phyloP scores from a whole-genome alignment of 2,797 vertebrate genomes.

The Helostoma temminkii region DNA sequence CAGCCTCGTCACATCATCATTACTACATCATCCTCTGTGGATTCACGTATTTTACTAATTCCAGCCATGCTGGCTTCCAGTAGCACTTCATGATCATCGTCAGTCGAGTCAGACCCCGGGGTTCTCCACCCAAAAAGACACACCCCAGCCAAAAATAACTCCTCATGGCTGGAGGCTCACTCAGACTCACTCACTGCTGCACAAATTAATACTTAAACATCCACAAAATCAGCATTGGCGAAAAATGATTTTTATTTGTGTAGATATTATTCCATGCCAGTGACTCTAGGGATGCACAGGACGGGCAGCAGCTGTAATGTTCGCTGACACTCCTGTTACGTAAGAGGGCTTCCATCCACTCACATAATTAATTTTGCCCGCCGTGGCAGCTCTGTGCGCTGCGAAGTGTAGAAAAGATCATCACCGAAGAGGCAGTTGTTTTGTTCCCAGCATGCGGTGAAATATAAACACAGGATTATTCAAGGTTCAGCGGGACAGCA shows the following conservation, averaged over 20 bases:
- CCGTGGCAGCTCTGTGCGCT: conserved; percentile 49
- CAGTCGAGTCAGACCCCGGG: conserved; percentile 18
- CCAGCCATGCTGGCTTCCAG: conserved; percentile 10
- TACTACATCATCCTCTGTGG: conserved; percentile 29
- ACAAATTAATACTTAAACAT: conserved; percentile 20
- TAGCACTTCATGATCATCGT: conserved; percentile 20
- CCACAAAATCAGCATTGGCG: conserved; percentile 33
- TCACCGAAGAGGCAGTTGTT: not conserved
- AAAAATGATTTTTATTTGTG: conserved; percentile 49
- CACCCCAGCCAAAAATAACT: conserved; percentile 77
- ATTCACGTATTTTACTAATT: conserved; percentile 19
- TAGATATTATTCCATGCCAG: conserved; percentile 43
- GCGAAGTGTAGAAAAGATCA: conserved; percentile 48
- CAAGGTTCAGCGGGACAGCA: conserved; percentile 3
- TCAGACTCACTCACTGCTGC: conserved; percentile 59
- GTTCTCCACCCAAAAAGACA: conserved; percentile 57
- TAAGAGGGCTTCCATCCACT: conserved; percentile 75
- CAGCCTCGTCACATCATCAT: conserved; percentile 36
- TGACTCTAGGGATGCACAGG: conserved; percentile 44
- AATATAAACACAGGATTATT: conserved; percentile 54
- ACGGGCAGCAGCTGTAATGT: conserved; percentile 72
- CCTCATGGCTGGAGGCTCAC: conserved; percentile 37
- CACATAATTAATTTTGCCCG: conserved; percentile 75
- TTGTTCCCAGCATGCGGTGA: conserved; percentile 11
- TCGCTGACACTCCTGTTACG: conserved; percentile 68